Evolutionary conservation across 2,888 invertebrate genomes (phyloP).

Genomic region (Pediacus dermestoides): DNA sequence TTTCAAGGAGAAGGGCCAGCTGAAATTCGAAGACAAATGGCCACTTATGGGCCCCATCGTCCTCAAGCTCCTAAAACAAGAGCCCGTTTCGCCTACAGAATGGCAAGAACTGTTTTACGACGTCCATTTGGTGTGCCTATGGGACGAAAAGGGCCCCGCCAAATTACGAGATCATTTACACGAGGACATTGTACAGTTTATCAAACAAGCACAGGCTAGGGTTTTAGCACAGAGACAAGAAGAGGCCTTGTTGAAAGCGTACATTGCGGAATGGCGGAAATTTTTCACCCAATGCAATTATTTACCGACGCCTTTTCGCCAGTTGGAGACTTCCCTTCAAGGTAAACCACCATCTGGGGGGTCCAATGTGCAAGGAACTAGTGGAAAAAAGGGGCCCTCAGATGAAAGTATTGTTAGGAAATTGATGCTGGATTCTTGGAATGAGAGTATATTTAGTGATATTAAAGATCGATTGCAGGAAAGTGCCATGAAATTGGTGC

Average conservation of each 20-base stretch:
- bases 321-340: constrained; percentile 79
- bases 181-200: constrained; percentile 91
- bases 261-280: constrained; percentile 97
- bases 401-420: constrained; percentile 92
- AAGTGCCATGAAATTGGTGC: constrained; percentile 96
- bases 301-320: constrained; percentile 91
- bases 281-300: constrained; percentile 98
- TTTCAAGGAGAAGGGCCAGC: constrained; percentile 70
- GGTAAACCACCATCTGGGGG: constrained; percentile 55
- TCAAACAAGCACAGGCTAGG: constrained; percentile 85
- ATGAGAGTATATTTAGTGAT: constrained; percentile 92
- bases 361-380: constrained; percentile 37
- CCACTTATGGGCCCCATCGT: constrained; percentile 92
- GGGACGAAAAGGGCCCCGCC: constrained; percentile 93
- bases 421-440: constrained; percentile 98
- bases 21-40: constrained; percentile 95
- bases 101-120: constrained; percentile 98
- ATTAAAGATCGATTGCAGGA: constrained; percentile 90
- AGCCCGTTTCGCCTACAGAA: constrained; percentile 87
- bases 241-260: constrained; percentile 91
- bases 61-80: constrained; percentile 87
- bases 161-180: constrained; percentile 86
- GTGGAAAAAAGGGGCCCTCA: constrained; percentile 56
- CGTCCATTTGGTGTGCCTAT: constrained; percentile 92
- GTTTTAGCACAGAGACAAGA: constrained; percentile 92